A percentile compares a stretch with the other conserved stretches of the same genome.
Evolutionary conservation across 1,140 invertebrate genomes (phyloP).

Genomic region (Triops cancriformis): DNA sequence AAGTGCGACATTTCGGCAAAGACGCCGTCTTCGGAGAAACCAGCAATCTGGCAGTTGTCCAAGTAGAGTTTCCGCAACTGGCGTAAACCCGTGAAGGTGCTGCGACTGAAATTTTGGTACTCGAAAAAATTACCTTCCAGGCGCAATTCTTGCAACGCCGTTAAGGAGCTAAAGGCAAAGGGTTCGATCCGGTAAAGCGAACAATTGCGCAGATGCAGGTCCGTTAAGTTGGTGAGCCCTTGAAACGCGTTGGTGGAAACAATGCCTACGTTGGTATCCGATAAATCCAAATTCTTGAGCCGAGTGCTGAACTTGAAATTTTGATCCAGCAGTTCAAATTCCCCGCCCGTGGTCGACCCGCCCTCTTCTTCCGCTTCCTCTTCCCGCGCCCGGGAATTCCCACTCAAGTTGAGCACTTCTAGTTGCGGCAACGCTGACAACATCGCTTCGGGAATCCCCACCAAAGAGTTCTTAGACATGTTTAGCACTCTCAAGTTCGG

Average conservation of each 20-base stretch:
- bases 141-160: conserved; percentile 36
- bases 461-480: conserved; percentile 44
- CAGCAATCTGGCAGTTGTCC: conserved; percentile 43
- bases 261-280: conserved; percentile 13
- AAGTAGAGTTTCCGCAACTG: conserved; percentile 43
- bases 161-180: conserved; percentile 36
- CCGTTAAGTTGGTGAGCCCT: conserved; percentile 23
- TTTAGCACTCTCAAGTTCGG: conserved; percentile 45
- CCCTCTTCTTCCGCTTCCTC: neutral
- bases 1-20: conserved; percentile 45
- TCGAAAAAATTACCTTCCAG: conserved; percentile 21
- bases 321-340: conserved; percentile 19
- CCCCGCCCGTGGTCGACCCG: neutral
- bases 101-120: conserved; percentile 21
- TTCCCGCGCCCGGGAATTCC: conserved; percentile 6
- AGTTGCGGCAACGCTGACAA: conserved; percentile 23
- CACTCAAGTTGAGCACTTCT: conserved; percentile 22
- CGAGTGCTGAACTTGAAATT: conserved; percentile 17
- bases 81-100: conserved; percentile 42
- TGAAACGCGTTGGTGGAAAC: neutral
- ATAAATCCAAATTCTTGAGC: conserved; percentile 24
- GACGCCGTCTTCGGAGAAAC: conserved; percentile 40
- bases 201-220: conserved; percentile 19
- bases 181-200: conserved; percentile 17
- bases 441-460: neutral